A percentile compares a stretch with the other conserved stretches of the same genome.
phyloP scores from a whole-genome alignment of 2,888 invertebrate genomes.

The Lobophora halterata region DNA sequence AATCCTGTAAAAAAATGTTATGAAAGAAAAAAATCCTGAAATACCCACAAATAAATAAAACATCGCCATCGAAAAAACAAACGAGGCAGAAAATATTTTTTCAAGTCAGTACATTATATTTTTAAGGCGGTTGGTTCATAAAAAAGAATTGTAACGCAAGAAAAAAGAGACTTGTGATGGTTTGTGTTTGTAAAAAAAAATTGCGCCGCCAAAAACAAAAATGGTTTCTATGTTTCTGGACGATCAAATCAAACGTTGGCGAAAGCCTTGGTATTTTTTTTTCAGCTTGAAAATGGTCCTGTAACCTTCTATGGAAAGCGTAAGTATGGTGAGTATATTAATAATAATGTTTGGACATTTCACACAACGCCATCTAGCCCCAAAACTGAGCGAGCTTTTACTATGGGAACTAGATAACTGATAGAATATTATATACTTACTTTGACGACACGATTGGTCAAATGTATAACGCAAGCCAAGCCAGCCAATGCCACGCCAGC shows the following conservation, averaged over 20 bases:
- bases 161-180: constrained; percentile 67
- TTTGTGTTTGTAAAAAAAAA: constrained; percentile 63
- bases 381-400: too few relatives aligned
- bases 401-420: too few relatives aligned
- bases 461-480: too few relatives aligned
- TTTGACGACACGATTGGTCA: too few relatives aligned
- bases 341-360: too few relatives aligned
- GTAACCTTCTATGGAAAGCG: too few relatives aligned
- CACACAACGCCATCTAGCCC: too few relatives aligned
- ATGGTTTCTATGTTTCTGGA: constrained; percentile 47
- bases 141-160: constrained; percentile 60
- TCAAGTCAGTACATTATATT: constrained; percentile 63
- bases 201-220: constrained; percentile 63
- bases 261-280: not conserved
- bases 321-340: too few relatives aligned
- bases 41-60: constrained; percentile 35
- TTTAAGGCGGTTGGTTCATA: constrained; percentile 51
- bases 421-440: too few relatives aligned
- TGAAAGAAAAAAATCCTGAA: constrained; percentile 42
- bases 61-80: constrained; percentile 49
- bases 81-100: constrained; percentile 55
- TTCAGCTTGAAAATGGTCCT: too few relatives aligned
- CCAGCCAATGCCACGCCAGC: too few relatives aligned
- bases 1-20: constrained; percentile 41
- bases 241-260: constrained; percentile 31